phyloP scores from a whole-genome alignment of 2,797 vertebrate species.

The Eidolon dupreanum region DNA sequence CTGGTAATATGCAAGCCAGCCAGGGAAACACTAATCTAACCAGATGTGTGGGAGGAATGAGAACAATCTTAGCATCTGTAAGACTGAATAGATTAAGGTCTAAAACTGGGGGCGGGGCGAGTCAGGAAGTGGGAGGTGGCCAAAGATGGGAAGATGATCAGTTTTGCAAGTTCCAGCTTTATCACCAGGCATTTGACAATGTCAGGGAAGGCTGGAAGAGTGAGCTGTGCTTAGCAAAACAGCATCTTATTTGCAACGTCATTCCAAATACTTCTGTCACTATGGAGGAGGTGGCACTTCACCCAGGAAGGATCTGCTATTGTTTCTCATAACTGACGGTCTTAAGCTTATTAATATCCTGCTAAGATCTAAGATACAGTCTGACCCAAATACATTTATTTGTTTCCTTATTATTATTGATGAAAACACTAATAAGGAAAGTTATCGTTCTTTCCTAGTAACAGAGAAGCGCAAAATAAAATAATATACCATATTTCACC shows the following conservation, averaged over 20 bases:
- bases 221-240: not conserved
- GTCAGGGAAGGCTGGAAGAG: not conserved
- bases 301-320: not conserved
- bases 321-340: not conserved
- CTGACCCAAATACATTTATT: not conserved
- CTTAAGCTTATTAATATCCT: not conserved
- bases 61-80: constrained; percentile 19
- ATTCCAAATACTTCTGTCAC: not conserved
- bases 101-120: not conserved
- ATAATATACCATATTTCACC: not conserved
- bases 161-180: not conserved
- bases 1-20: constrained; percentile 48
- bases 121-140: not conserved
- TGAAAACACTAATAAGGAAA: not conserved
- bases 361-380: not conserved
- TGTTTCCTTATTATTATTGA: not conserved
- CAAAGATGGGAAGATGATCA: not conserved
- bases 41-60: constrained; percentile 52
- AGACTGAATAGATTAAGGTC: not conserved
- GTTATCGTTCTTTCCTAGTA: not conserved
- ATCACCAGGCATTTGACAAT: not conserved
- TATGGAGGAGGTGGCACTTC: not conserved
- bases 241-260: not conserved
- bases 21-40: constrained; percentile 47
- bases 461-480: not conserved